Percentiles rank a stretch among this genome's conserved stretches.
Evolutionary conservation across 2,888 invertebrate genomes (phyloP).

Genomic region (Arctia plantaginis): DNA sequence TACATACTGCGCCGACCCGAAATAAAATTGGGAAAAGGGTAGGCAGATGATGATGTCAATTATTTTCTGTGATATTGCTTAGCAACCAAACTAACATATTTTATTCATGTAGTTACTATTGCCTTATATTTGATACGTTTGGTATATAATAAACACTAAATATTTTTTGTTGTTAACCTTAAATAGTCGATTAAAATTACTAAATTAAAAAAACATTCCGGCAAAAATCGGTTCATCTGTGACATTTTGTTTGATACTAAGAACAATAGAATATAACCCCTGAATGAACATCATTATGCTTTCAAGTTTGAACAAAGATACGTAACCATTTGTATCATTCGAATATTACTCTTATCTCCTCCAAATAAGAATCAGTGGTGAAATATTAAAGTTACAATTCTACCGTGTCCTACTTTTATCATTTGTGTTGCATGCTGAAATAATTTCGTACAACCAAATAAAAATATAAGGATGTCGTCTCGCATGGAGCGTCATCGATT

Average conservation of each 20-base stretch:
- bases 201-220: background rate
- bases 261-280: background rate
- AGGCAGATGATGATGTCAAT: no score
- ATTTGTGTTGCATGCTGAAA: conserved; percentile 19
- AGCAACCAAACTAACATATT: no score
- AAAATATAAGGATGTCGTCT: conserved; percentile 66
- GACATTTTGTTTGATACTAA: background rate
- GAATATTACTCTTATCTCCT: background rate
- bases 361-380: background rate
- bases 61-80: no score
- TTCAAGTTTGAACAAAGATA: background rate
- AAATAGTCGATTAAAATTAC: no score
- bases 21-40: no score
- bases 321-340: background rate
- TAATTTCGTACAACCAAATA: conserved; percentile 35
- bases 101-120: no score
- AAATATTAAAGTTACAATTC: conserved; percentile 4
- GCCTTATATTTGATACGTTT: no score
- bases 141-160: no score
- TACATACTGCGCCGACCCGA: no score
- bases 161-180: no score
- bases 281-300: background rate
- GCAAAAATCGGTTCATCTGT: background rate
- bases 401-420: conserved; percentile 6
- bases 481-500: conserved; percentile 71